phyloP scores from a whole-genome alignment of 2,888 invertebrate species.

The Leuctra nigra region DNA sequence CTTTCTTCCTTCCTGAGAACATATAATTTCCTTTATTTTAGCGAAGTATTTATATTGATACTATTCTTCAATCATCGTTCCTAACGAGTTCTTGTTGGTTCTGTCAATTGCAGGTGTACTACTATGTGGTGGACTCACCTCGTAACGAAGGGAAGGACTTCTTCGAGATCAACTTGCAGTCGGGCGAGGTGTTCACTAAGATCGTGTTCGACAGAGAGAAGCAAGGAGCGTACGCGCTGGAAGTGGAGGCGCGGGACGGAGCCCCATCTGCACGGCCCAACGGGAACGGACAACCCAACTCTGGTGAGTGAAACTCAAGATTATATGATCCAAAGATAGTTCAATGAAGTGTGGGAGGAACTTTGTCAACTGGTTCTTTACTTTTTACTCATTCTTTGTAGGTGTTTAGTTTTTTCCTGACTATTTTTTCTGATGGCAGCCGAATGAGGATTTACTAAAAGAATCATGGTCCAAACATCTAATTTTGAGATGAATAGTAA shows the following conservation, averaged over 20 bases:
- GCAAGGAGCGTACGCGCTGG: slow-evolving; percentile 94
- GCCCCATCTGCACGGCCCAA: slow-evolving; percentile 94
- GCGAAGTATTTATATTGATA: neutral
- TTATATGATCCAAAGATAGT: no score
- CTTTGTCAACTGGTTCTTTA: no score
- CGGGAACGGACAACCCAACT: slow-evolving; percentile 89
- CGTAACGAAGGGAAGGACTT: slow-evolving; percentile 91
- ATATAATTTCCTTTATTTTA: neutral
- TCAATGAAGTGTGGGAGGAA: no score
- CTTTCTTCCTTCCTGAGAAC: no score
- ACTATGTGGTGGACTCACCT: slow-evolving; percentile 86
- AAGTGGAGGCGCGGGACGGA: slow-evolving; percentile 94
- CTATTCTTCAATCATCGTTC: no score
- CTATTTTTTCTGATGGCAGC: no score
- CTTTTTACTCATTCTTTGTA: no score
- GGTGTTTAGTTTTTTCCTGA: no score
- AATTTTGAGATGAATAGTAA: no score
- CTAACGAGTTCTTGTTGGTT: neutral
- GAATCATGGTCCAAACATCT: no score
- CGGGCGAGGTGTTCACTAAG: slow-evolving; percentile 93
- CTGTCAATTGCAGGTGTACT: slow-evolving; percentile 66
- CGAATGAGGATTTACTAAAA: no score
- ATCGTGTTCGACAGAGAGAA: slow-evolving; percentile 96
- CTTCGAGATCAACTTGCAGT: slow-evolving; percentile 93
- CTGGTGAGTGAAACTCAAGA: no score